Conservation (phyloP, 2,888 invertebrate species). For the Pasiphila rectangulata region DNA sequence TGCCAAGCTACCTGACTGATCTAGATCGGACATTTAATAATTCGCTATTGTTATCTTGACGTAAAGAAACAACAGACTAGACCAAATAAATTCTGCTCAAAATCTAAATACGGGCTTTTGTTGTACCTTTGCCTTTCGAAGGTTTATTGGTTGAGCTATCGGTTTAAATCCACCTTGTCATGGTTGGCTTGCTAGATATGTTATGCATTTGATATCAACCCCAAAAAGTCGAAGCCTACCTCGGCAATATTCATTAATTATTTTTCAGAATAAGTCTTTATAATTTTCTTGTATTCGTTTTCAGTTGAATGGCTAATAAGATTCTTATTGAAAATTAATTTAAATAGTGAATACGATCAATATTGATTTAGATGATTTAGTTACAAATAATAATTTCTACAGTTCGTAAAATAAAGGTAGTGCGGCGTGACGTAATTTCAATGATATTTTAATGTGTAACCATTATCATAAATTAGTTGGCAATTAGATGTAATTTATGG, state of each 20-base stretch:
- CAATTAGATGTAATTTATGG: slow-evolving; percentile 64
- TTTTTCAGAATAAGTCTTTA: too few species aligned
- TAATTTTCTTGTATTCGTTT: too few species aligned
- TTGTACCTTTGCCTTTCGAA: slow-evolving; percentile 22
- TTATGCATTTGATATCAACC: too few species aligned
- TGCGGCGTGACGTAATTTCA: slow-evolving; percentile 53
- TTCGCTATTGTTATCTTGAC: slow-evolving; percentile 53
- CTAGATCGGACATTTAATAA: slow-evolving; percentile 54
- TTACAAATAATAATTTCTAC: slow-evolving; percentile 8
- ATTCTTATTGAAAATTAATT: too few species aligned
- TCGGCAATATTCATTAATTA: too few species aligned
- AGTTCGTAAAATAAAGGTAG: slow-evolving; percentile 29
- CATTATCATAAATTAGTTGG: slow-evolving; percentile 70
- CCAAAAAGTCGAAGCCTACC: too few species aligned
- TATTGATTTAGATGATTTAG: slow-evolving; percentile 1
- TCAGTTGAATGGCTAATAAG: too few species aligned
- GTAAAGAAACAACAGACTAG: slow-evolving; percentile 42
- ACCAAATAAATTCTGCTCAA: slow-evolving; percentile 39
- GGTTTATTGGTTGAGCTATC: slow-evolving; percentile 2
- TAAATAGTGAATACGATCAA: too few species aligned
- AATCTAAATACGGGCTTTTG: slow-evolving; percentile 37
- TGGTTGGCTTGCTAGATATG: neutral
- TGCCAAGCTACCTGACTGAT: slow-evolving; percentile 41
- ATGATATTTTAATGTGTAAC: slow-evolving; percentile 63
- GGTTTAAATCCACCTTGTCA: neutral